Base-by-base conservation (phyloP, 2,888 invertebrate species). In the Magallana nippona region DNA sequence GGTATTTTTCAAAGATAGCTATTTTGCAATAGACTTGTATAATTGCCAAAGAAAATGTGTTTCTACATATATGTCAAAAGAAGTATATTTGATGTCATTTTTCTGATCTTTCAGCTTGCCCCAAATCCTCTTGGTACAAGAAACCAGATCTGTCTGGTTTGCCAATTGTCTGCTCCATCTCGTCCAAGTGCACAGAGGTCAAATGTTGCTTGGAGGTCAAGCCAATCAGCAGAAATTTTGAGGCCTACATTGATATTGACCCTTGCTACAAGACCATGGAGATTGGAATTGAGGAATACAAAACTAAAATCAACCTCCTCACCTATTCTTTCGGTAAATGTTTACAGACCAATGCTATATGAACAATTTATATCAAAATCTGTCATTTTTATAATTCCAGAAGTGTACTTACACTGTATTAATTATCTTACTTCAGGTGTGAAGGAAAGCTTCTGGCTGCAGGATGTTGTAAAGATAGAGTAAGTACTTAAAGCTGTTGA, bases 191-290 rank as follows among this genome's bases (percentile, higher is more conserved):
- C 57, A 86, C 88, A 0, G 86, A 85, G 11, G 80, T 89, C 3
- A 83, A 85, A 27, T 89, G 89, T 71, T 89, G 89, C 84, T 55
- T 87, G 32, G 81, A 84, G n/a, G 83, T 85, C 15, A 84, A 83
- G 10, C 57, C 62, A n/a, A 79, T 87, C n/a, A 82, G 85, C 10
- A 84, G 83, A 56, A 84, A 85, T 11, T 89, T 89, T 80, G 85
- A 85, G 22, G 84, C 84, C 11, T 85, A 81, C 22, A 84, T 87
- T 10, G 62, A 83, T 27, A 60, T 89, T 15, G 86, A 89, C 63
- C 84, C 87, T 17, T 88, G 89, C 81, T 83, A 86, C 44, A 81
- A 81, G 63, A 85, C 58, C 2, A 82, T 89, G 10, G 79, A 83
- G 11, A 56, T 88, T 11, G 85, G 85, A 19, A 85, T 89, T 58